Conservation (phyloP, 2,797 vertebrate species). For the Alcedo atthis region DNA sequence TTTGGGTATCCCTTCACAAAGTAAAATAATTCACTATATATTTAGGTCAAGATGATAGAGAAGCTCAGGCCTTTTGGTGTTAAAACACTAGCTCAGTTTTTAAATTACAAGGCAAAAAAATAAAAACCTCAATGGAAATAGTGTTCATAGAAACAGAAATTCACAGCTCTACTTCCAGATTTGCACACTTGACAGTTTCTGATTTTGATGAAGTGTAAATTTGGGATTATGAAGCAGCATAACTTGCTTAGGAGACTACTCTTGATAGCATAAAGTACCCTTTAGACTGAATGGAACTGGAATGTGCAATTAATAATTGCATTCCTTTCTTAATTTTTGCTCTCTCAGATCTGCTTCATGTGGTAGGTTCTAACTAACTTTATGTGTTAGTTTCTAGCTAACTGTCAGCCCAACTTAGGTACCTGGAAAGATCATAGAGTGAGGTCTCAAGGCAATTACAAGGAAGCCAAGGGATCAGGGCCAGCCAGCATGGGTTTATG, state of each 20-base stretch:
- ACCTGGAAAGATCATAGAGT: no score
- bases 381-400: neutral
- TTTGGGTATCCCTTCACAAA: neutral
- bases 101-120: neutral
- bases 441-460: no score
- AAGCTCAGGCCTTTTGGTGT: neutral
- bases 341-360: neutral
- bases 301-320: neutral
- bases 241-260: neutral
- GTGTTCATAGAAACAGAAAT: neutral
- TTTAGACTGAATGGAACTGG: neutral
- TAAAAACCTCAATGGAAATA: neutral
- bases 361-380: no score
- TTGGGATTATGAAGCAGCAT: neutral
- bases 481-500: no score
- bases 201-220: neutral
- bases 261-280: neutral
- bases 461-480: no score
- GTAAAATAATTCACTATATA: neutral
- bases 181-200: neutral
- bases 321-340: neutral
- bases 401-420: no score
- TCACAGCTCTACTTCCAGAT: neutral
- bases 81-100: neutral
- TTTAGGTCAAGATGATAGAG: neutral